Evolutionary conservation across 2,888 invertebrate species (phyloP).

Genomic region (Mythimna vitellina): DNA sequence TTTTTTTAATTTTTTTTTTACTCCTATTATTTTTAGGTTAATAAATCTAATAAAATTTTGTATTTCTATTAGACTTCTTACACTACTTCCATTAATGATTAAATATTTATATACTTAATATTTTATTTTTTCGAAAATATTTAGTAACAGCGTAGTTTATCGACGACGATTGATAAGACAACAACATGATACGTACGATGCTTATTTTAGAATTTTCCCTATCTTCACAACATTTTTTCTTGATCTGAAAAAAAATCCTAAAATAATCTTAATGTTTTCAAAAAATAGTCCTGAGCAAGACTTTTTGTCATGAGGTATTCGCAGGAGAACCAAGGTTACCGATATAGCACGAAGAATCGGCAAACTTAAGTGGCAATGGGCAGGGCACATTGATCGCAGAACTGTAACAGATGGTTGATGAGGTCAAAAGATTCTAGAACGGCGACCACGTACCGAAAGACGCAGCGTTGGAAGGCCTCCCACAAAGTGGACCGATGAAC

Average conservation of each 20-base stretch:
- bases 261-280: background rate
- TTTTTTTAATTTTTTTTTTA: background rate
- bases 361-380: too few relatives aligned
- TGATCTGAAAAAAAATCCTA: background rate
- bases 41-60: too few relatives aligned
- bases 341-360: too few relatives aligned
- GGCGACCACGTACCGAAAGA: too few relatives aligned
- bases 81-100: background rate
- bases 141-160: constrained; percentile 21
- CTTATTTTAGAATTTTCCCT: constrained; percentile 26
- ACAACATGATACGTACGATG: constrained; percentile 9
- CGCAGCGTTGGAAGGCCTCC: too few relatives aligned
- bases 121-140: constrained; percentile 11
- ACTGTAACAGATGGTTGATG: too few relatives aligned
- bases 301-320: too few relatives aligned
- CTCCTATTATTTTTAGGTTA: background rate
- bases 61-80: background rate
- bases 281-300: background rate
- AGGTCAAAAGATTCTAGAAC: too few relatives aligned
- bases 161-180: constrained; percentile 31
- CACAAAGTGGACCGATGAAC: too few relatives aligned
- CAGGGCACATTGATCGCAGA: too few relatives aligned
- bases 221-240: background rate
- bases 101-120: too few relatives aligned
- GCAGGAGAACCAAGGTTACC: too few relatives aligned